A percentile compares a stretch with the other conserved stretches of the same genome.
Evolutionary conservation across 2,797 vertebrate species (phyloP).

Genomic region (Myotis myotis): DNA sequence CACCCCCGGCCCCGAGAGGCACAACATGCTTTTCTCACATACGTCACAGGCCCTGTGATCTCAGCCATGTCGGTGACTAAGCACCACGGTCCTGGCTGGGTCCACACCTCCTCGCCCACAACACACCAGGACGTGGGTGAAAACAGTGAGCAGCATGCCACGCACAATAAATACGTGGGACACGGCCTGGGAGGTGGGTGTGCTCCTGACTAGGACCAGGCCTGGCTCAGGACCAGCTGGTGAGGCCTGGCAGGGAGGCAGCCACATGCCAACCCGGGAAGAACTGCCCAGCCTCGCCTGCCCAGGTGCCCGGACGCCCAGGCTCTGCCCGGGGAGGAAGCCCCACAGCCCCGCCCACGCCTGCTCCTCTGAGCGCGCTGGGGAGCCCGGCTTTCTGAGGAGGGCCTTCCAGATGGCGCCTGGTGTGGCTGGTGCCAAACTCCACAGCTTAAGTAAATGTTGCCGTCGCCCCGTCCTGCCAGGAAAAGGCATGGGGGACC

Average conservation of each 20-base stretch:
- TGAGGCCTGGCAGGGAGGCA: background rate
- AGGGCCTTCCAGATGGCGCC: conserved; percentile 77
- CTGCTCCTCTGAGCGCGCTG: background rate
- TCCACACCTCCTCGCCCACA: background rate
- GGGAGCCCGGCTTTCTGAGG: conserved; percentile 56
- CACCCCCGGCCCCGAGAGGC: background rate
- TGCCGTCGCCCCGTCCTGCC: conserved; percentile 71
- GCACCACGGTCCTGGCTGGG: too few species aligned
- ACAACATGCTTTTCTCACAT: accelerated
- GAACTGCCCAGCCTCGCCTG: background rate
- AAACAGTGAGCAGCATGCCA: background rate
- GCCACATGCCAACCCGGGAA: accelerated
- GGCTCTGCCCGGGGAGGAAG: background rate
- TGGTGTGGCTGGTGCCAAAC: conserved; percentile 63
- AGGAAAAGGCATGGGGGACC: conserved; percentile 71
- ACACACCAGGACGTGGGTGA: background rate
- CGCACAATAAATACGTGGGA: background rate
- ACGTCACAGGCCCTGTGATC: background rate
- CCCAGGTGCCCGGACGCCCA: background rate
- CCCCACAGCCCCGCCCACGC: background rate
- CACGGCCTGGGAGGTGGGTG: background rate
- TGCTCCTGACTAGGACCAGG: background rate
- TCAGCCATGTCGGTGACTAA: too few species aligned
- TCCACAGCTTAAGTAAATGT: conserved; percentile 81
- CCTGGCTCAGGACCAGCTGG: background rate